Percentiles rank a stretch among this genome's conserved stretches.
Conservation (phyloP, 2,113 vertebrate species). For the Saguinus imperator region DNA sequence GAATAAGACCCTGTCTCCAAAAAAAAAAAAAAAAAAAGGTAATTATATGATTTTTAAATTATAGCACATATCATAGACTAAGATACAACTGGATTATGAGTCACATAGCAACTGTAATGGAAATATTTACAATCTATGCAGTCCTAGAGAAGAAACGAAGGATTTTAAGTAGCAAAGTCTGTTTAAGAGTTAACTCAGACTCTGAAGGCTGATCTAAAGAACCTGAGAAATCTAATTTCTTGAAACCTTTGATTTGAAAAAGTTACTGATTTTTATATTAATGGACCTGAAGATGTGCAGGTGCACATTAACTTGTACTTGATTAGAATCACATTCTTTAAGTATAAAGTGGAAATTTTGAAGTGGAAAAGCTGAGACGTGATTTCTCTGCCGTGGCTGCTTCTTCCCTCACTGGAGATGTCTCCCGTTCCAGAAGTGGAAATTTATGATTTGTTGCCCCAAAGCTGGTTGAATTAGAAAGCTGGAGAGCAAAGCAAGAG, state of each 20-base stretch:
- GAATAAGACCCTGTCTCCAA: too few species aligned
- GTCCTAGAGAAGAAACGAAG: not conserved
- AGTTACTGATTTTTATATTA: constrained; percentile 14
- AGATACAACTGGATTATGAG: not conserved
- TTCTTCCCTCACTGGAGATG: not conserved
- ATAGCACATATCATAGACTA: not conserved
- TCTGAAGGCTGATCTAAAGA: constrained; percentile 41
- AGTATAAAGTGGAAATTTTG: not conserved
- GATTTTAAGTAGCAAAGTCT: constrained; percentile 17
- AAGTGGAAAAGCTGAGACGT: not conserved
- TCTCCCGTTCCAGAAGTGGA: not conserved
- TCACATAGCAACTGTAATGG: not conserved
- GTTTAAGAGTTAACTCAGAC: not conserved
- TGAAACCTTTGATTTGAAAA: constrained; percentile 40
- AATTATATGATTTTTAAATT: constrained; percentile 61
- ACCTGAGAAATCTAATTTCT: constrained; percentile 2
- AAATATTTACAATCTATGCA: constrained; percentile 38
- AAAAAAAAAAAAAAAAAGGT: not conserved
- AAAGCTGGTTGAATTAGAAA: constrained; percentile 30
- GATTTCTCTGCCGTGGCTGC: not conserved
- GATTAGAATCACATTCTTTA: constrained; percentile 1
- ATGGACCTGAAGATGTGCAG: constrained; percentile 15
- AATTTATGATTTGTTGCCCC: not conserved
- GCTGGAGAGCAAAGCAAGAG: not conserved
- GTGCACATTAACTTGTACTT: constrained; percentile 21